phyloP scores from a whole-genome alignment of 2,797 vertebrate species.

The Siniperca scherzeri region DNA sequence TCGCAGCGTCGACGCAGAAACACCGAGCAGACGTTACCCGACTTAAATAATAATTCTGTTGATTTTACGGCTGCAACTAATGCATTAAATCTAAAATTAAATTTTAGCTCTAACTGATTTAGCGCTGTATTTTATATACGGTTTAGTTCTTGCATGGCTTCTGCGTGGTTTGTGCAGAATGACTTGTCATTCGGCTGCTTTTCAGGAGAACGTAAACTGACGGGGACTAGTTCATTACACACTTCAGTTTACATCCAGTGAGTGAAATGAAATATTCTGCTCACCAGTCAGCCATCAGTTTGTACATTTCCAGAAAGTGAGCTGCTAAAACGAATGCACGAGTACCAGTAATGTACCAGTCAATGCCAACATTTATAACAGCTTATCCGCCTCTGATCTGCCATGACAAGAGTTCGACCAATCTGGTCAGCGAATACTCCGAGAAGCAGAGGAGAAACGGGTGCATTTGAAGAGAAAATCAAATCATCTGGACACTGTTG shows the following conservation, averaged over 20 bases:
- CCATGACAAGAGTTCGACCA: neutral
- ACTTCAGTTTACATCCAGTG: neutral
- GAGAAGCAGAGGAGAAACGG: conserved; percentile 7
- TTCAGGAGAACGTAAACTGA: no score
- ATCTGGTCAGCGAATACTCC: neutral
- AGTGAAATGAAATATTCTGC: neutral
- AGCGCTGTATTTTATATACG: neutral
- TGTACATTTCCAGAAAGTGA: neutral
- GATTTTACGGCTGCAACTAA: neutral
- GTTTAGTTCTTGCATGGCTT: neutral
- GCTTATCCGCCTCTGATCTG: neutral
- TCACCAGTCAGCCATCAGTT: neutral
- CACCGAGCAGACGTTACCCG: neutral
- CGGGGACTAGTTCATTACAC: neutral
- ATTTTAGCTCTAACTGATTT: neutral
- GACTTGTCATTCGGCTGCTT: neutral
- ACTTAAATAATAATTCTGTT: neutral
- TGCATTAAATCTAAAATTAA: neutral
- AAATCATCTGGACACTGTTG: neutral
- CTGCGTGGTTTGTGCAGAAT: neutral
- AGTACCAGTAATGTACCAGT: neutral
- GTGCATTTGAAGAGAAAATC: neutral
- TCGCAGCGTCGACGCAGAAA: neutral
- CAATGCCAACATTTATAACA: neutral
- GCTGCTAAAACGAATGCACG: neutral